These are phyloP conservation scores for Omphaloscelis lunosa DNA, from an alignment of 2,888 invertebrate species.

Conservation along the genomic window DNA sequence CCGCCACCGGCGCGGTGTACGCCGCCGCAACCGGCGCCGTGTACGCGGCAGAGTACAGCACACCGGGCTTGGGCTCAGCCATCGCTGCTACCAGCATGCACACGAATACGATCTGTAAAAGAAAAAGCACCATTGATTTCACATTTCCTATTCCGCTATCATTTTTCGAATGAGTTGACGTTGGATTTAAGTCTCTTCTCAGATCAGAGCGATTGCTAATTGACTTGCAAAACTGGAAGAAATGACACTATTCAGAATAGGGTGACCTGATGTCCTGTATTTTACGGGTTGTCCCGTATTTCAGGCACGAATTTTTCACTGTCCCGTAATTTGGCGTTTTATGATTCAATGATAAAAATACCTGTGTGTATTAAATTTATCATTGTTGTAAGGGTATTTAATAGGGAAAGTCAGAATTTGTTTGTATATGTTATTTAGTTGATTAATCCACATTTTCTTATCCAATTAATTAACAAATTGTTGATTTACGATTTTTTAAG, in stretches of 20 bases:
- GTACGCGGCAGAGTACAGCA: constrained; percentile 77
- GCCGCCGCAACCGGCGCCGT: constrained; percentile 76
- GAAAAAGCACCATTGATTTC: constrained; percentile 15
- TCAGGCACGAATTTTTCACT: too few relatives aligned
- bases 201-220: not conserved
- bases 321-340: too few relatives aligned
- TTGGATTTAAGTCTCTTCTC: not conserved
- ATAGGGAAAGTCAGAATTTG: too few relatives aligned
- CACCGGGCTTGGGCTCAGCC: constrained; percentile 76
- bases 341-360: too few relatives aligned
- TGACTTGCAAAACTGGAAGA: not conserved
- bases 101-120: constrained; percentile 80
- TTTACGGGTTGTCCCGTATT: too few relatives aligned
- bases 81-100: constrained; percentile 82
- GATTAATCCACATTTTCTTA: too few relatives aligned
- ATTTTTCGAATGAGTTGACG: not conserved
- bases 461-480: too few relatives aligned
- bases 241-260: not conserved
- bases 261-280: too few relatives aligned
- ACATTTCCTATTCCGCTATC: not conserved
- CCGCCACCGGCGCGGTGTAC: constrained; percentile 75
- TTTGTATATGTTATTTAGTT: too few relatives aligned
- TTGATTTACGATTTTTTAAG: too few relatives aligned
- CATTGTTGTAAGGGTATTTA: too few relatives aligned
- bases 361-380: too few relatives aligned